A percentile compares a stretch with the other conserved stretches of the same genome.
Conservation (phyloP, 2,797 vertebrate species). For the Muscicapa comitata region DNA sequence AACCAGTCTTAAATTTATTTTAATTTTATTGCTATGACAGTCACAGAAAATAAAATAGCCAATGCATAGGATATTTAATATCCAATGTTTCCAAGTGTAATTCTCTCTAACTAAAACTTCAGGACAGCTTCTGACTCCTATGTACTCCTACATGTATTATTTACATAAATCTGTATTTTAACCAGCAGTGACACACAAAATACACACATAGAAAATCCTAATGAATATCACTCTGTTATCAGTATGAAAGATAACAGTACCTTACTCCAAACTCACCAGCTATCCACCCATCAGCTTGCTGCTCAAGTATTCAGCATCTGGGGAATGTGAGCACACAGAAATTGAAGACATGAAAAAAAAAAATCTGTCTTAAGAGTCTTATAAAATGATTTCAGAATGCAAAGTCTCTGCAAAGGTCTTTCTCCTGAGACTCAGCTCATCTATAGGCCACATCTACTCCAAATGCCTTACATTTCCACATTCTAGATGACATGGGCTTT, state of each 20-base stretch:
- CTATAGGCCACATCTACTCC: background rate
- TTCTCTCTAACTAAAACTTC: background rate
- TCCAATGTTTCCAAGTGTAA: background rate
- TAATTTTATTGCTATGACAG: background rate
- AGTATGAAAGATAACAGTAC: background rate
- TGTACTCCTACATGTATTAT: background rate
- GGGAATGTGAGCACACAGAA: background rate
- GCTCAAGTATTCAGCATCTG: background rate
- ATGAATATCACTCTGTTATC: background rate
- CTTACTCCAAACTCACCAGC: background rate
- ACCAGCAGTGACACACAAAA: background rate
- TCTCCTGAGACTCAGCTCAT: background rate
- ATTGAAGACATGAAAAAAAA: background rate
- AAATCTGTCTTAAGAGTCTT: background rate
- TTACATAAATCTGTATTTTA: background rate
- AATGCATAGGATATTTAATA: background rate
- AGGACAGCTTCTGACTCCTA: background rate
- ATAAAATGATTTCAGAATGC: background rate
- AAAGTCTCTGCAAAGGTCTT: background rate
- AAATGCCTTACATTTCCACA: background rate
- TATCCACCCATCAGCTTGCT: background rate
- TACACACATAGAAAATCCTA: background rate
- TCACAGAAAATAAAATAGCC: background rate
- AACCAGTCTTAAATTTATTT: background rate
- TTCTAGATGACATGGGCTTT: background rate